These are phyloP conservation scores for Temnothorax curvispinosus DNA, from an alignment of 1,140 invertebrate species.

Conservation along the genomic window DNA sequence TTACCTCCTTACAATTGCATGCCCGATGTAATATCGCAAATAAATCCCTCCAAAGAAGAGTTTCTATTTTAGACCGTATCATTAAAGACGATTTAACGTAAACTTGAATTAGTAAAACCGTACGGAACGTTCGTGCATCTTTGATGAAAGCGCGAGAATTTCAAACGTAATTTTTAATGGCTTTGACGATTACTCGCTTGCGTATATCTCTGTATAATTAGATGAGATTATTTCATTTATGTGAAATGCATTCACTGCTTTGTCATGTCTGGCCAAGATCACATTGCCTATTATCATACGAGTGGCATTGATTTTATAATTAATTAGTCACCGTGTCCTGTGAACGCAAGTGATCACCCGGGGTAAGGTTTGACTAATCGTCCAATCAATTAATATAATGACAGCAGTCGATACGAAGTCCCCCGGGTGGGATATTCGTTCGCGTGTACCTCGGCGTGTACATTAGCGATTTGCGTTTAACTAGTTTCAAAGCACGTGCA, in stretches of 20 bases:
- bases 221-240: not conserved
- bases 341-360: not conserved
- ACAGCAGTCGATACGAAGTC: constrained; percentile 36
- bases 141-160: not conserved
- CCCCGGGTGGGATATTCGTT: constrained; percentile 22
- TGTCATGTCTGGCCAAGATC: not conserved
- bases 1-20: constrained; percentile 60
- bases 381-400: constrained; percentile 62
- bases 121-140: not conserved
- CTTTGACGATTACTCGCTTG: not conserved
- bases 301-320: constrained; percentile 58
- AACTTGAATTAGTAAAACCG: not conserved
- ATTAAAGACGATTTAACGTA: constrained; percentile 21
- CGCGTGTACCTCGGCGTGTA: constrained; percentile 46
- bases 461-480: constrained; percentile 31
- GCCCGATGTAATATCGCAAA: constrained; percentile 58
- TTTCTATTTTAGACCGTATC: not conserved
- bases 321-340: constrained; percentile 41
- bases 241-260: not conserved
- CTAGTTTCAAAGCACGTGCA: constrained; percentile 39
- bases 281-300: not conserved
- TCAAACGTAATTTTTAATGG: not conserved
- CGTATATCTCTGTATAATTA: not conserved
- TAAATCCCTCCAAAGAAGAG: constrained; percentile 38
- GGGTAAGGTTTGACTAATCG: constrained; percentile 57